Evolutionary conservation across 2,888 invertebrate genomes (phyloP).

Genomic region (Nemotelus nigrinus): DNA sequence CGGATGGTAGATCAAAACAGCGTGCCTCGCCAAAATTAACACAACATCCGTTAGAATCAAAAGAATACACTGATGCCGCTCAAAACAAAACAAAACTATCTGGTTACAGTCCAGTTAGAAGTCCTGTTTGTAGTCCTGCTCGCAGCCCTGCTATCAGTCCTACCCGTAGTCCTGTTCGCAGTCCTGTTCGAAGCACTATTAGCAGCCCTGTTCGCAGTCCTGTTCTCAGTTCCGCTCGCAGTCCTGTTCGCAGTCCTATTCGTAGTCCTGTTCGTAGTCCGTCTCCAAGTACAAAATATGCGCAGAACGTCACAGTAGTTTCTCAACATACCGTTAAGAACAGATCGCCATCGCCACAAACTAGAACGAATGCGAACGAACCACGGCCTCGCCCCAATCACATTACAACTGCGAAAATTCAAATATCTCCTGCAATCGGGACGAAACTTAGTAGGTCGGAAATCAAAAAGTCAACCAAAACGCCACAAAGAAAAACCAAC

Average conservation of each 20-base stretch:
- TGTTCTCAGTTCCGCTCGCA: background rate
- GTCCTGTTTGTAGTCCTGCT: background rate
- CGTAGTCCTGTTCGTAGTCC: constrained; percentile 20
- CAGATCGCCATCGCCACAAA: background rate
- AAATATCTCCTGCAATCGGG: constrained; percentile 51
- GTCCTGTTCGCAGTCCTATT: constrained; percentile 1
- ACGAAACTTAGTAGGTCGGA: constrained; percentile 46
- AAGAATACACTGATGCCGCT: too few species aligned
- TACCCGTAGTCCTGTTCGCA: constrained; percentile 14
- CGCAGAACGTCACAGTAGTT: constrained; percentile 9
- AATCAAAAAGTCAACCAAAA: constrained; percentile 50
- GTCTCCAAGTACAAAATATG: constrained; percentile 19
- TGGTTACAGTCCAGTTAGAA: constrained; percentile 46
- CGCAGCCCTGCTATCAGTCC: constrained; percentile 46
- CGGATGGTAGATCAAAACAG: too few species aligned
- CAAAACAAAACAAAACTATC: constrained; percentile 31
- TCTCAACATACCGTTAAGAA: constrained; percentile 1
- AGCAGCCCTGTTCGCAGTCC: background rate
- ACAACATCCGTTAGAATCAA: too few species aligned
- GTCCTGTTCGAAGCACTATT: background rate
- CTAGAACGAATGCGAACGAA: background rate
- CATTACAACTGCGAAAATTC: constrained; percentile 53
- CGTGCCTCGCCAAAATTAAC: too few species aligned
- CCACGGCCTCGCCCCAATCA: constrained; percentile 49
- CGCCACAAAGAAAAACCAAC: constrained; percentile 47